These are phyloP conservation scores for Lasioglossum baleicum DNA, from an alignment of 1,140 invertebrate genomes.

Conservation along the genomic window DNA sequence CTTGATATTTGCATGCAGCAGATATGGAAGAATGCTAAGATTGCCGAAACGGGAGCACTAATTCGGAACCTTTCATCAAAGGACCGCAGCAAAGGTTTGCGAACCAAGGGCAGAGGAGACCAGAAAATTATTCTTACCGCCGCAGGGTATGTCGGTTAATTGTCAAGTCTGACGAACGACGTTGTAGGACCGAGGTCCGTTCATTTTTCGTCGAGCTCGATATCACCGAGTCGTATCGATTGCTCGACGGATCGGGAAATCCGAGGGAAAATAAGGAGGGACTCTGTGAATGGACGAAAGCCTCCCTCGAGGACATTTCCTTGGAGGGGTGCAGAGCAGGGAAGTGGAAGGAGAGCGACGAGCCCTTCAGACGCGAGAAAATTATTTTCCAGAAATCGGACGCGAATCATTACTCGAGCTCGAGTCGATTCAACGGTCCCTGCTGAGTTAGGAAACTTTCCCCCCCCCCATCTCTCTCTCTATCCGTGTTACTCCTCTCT, in stretches of 20 bases:
- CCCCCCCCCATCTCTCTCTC: not conserved
- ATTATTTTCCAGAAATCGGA: slow-evolving; percentile 37
- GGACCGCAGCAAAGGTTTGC: not conserved
- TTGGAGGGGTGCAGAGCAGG: not conserved
- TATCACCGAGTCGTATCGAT: slow-evolving; percentile 3
- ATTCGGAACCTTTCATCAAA: too few species aligned
- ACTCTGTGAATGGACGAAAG: not conserved
- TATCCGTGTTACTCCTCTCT: not conserved
- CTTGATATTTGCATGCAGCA: too few species aligned
- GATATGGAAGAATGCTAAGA: too few species aligned
- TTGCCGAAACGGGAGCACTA: too few species aligned
- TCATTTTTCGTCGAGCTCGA: slow-evolving; percentile 1
- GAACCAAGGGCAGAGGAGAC: not conserved
- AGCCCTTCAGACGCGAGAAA: slow-evolving; percentile 35
- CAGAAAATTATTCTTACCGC: not conserved
- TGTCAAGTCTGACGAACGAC: not conserved
- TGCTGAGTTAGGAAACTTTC: slow-evolving; percentile 13
- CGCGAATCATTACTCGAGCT: slow-evolving; percentile 20
- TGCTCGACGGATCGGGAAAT: not conserved
- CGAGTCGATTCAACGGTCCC: not conserved
- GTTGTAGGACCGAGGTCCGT: not conserved
- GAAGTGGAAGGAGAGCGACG: not conserved
- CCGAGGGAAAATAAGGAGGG: slow-evolving; percentile 1
- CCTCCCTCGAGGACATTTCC: not conserved
- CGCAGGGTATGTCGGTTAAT: not conserved